A percentile compares a stretch with the other conserved stretches of the same genome.
These are phyloP conservation scores for Ichneumoninae sp. DNA, from an alignment of 2,888 invertebrate genomes.

Conservation along the genomic window DNA sequence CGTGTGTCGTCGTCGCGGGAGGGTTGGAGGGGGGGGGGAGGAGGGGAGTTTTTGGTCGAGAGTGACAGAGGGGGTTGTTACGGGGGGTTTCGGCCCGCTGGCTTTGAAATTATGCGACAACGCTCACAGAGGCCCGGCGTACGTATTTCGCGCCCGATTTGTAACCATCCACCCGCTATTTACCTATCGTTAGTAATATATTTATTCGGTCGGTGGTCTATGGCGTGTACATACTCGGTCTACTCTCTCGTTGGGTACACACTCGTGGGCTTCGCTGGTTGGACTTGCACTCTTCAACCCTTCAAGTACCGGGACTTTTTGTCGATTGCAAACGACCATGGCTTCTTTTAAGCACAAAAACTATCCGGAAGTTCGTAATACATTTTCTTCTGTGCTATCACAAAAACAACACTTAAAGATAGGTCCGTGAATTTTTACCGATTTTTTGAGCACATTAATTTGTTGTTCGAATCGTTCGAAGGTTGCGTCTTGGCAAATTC, in stretches of 20 bases:
- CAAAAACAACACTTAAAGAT: no score
- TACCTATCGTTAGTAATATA: slow-evolving; percentile 66
- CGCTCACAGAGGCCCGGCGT: not conserved
- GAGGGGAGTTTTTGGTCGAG: not conserved
- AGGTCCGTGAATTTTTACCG: no score
- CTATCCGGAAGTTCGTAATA: no score
- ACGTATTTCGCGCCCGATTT: slow-evolving; percentile 29
- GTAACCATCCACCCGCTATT: slow-evolving; percentile 52
- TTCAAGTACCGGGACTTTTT: no score
- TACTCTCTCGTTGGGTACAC: not conserved
- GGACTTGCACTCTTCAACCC: not conserved
- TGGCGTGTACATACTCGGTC: slow-evolving; percentile 19
- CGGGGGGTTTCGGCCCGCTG: slow-evolving; percentile 4
- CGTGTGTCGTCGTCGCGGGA: slow-evolving; percentile 54
- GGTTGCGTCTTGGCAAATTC: no score
- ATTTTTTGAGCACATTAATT: no score
- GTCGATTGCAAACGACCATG: no score
- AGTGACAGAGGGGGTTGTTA: not conserved
- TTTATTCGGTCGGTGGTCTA: slow-evolving; percentile 60
- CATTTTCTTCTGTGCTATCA: no score
- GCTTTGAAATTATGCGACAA: slow-evolving; percentile 4
- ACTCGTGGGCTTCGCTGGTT: slow-evolving; percentile 29
- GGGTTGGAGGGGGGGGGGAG: not conserved
- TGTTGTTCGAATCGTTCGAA: no score
- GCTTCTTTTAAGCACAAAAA: no score